Evolutionary conservation across 2,888 invertebrate species (phyloP).

Genomic region (Aricia artaxerxes): DNA sequence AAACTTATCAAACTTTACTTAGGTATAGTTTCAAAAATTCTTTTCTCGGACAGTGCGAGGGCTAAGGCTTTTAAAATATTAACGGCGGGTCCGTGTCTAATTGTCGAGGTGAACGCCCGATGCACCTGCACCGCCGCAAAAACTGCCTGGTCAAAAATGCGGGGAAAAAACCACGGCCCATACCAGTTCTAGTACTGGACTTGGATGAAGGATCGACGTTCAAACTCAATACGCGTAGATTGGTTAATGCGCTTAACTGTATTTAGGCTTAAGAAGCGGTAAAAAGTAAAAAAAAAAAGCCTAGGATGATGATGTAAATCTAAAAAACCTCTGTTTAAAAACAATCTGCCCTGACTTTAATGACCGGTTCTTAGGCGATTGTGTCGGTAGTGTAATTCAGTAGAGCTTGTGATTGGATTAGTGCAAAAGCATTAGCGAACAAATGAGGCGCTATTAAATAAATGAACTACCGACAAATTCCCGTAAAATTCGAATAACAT

Average conservation of each 20-base stretch:
- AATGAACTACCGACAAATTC: neutral
- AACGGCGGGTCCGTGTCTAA: conserved; percentile 46
- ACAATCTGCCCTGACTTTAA: neutral
- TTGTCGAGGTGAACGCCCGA: conserved; percentile 66
- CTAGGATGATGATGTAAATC: too few relatives aligned
- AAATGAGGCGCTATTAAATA: too few relatives aligned
- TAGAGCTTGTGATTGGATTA: neutral
- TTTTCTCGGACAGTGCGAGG: neutral
- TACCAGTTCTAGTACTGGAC: conserved; percentile 46
- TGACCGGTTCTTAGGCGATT: neutral
- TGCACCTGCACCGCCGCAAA: conserved; percentile 65
- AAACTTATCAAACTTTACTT: neutral
- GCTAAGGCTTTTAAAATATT: neutral
- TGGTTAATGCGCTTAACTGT: neutral
- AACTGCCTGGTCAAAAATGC: conserved; percentile 60
- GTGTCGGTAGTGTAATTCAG: too few relatives aligned
- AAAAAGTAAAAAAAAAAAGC: too few relatives aligned
- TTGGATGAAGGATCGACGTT: conserved; percentile 14
- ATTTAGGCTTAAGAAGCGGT: too few relatives aligned
- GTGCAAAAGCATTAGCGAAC: neutral
- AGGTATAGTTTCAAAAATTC: neutral
- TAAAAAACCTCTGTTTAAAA: neutral
- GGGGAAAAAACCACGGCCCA: conserved; percentile 56
- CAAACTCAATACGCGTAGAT: neutral
- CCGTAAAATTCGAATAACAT: neutral